Conservation (phyloP, 1,140 invertebrate genomes). For the Rhopalosiphum maidis region DNA sequence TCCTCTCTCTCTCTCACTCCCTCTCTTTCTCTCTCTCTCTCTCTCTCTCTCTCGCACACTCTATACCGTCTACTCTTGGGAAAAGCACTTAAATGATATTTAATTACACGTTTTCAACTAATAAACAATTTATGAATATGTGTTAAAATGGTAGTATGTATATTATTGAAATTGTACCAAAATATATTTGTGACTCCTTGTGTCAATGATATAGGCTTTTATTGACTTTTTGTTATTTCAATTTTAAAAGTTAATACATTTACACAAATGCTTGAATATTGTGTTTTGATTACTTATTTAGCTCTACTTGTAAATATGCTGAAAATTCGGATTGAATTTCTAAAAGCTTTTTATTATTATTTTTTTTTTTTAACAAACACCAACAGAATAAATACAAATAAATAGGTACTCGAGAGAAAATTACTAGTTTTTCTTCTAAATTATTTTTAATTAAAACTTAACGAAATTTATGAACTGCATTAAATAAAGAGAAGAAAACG, state of each 20-base stretch:
- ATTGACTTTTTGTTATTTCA: neutral
- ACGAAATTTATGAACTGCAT: slow-evolving; percentile 3
- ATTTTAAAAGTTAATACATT: neutral
- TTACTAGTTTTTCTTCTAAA: neutral
- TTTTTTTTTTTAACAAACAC: neutral
- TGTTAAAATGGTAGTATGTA: neutral
- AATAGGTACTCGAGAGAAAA: neutral
- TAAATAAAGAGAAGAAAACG: neutral
- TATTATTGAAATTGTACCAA: neutral
- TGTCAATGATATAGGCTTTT: neutral
- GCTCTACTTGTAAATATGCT: no score
- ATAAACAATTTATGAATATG: slow-evolving; percentile 18
- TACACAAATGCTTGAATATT: neutral
- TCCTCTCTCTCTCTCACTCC: no score
- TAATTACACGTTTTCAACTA: slow-evolving; percentile 23
- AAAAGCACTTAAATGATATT: slow-evolving; percentile 45
- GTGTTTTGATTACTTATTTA: neutral
- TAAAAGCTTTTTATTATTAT: neutral
- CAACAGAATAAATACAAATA: neutral
- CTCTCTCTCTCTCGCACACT: neutral
- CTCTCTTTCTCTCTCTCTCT: neutral
- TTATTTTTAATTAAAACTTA: slow-evolving; percentile 17
- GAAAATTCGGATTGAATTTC: neutral
- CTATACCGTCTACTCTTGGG: neutral
- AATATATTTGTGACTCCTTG: neutral